A percentile compares a stretch with the other conserved stretches of the same genome.
Conservation (phyloP, 2,113 vertebrate genomes). For the Spheniscus mendiculus region DNA sequence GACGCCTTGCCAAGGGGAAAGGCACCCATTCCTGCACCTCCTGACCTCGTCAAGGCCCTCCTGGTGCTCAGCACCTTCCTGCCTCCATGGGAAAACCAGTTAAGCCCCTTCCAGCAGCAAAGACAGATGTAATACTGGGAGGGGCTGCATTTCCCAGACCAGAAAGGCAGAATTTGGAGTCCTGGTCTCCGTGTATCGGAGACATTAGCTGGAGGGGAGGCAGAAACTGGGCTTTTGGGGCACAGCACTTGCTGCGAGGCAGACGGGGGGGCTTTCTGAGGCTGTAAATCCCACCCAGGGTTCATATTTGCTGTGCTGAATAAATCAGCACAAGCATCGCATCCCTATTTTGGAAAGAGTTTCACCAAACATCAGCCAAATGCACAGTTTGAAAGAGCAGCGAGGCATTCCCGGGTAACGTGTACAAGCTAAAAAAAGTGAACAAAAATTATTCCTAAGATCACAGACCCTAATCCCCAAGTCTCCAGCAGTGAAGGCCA, state of each 20-base stretch:
- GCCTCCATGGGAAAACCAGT: not conserved
- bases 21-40: not conserved
- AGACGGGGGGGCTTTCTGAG: fast-evolving
- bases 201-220: fast-evolving
- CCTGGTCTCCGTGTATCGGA: not conserved
- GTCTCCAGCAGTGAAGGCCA: not conserved
- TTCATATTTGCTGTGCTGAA: not conserved
- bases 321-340: not conserved
- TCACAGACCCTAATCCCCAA: not conserved
- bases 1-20: fast-evolving
- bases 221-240: not conserved
- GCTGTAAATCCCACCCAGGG: not conserved
- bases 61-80: not conserved
- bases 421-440: not conserved
- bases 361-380: not conserved
- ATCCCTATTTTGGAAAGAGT: not conserved
- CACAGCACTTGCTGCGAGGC: not conserved
- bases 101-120: not conserved
- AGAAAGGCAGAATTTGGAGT: not conserved
- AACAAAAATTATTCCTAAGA: not conserved
- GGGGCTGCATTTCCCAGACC: not conserved
- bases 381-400: not conserved
- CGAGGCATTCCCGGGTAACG: not conserved
- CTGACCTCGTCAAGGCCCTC: not conserved
- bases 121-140: not conserved